Base-by-base conservation (phyloP, 2,797 vertebrate genomes). In the Enteromius afrohamiltoni region DNA sequence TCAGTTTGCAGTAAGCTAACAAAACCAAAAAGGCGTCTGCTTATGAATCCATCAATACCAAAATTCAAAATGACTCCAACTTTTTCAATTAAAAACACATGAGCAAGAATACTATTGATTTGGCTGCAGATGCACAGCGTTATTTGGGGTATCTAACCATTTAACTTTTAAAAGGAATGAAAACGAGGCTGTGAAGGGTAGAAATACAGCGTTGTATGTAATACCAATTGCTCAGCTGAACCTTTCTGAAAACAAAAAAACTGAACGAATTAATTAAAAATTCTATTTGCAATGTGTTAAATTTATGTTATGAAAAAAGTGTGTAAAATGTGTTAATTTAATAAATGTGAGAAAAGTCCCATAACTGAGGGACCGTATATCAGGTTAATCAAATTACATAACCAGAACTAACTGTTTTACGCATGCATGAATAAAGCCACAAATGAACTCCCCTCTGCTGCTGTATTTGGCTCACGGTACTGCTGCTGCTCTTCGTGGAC, bases 401-500 rank as follows among this genome's bases (percentile, higher is more conserved):
- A 64, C 26, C 60, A 64, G 26, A 62, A 29, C 60, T 29, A 17
- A 75, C 21, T 8, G 2, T 58, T 23, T 34, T 74, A 74, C 21
- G 17, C 17, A 73, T 19, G 1, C 3, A 47, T 31, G 14, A 3
- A 51, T 31, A 31, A 8, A 70, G 49, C 29, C 3, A n/a, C 14
- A 71, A 37, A 67, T 31, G 14, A 31, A 37, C 19, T 67, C 19
- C 34, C 64, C 37, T 84, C 69, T 2, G 34, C 34, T 21, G 31
- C 29, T 85, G 34, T 6, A 55, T 19, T 37, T 62, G 51, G 19
- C n/a, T 34, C 10, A 58, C 6, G 26, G 3, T n/a, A 13, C 60
- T 17, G 60, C 13, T 51, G n/a, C 40, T 58, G 71, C 42, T 74
- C 29, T 74, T 75, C 65, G 34, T 7, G 80, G 60, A 79, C 16